Conservation (phyloP, 2,888 invertebrate species). For the Azorinus chamasolen region DNA sequence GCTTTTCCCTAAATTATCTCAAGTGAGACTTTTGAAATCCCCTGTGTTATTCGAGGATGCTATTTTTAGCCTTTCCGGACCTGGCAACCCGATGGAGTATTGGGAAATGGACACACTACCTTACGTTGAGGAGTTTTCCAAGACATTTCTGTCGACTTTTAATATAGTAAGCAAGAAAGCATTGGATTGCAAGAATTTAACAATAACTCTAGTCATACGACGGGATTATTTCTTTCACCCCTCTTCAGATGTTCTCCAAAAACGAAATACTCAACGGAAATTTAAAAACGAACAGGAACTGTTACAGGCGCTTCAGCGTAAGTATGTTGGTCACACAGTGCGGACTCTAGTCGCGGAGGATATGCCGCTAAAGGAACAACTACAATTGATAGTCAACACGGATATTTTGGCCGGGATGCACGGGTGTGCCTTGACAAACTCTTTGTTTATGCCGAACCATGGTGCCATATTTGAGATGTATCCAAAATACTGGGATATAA, state of each 20-base stretch:
- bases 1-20: slow-evolving; percentile 31
- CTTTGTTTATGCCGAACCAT: slow-evolving; percentile 47
- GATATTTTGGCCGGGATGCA: slow-evolving; percentile 52
- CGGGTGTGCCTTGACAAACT: slow-evolving; percentile 49
- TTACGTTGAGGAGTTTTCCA: slow-evolving; percentile 49
- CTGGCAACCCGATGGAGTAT: slow-evolving; percentile 52
- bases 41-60: slow-evolving; percentile 32
- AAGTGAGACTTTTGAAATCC: slow-evolving; percentile 16
- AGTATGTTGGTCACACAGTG: slow-evolving; percentile 39
- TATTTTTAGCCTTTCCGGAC: slow-evolving; percentile 56
- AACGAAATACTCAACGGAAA: slow-evolving; percentile 51
- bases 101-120: slow-evolving; percentile 28
- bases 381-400: slow-evolving; percentile 27
- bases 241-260: slow-evolving; percentile 8
- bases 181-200: slow-evolving; percentile 36
- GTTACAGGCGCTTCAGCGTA: slow-evolving; percentile 17
- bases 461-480: slow-evolving; percentile 46
- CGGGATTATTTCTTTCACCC: slow-evolving; percentile 52
- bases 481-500: slow-evolving; percentile 41
- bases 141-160: slow-evolving; percentile 31
- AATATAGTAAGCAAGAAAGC: slow-evolving; percentile 26
- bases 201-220: slow-evolving; percentile 31
- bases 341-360: slow-evolving; percentile 42
- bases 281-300: slow-evolving; percentile 56
- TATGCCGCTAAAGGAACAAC: slow-evolving; percentile 37